Evolutionary conservation across 2,888 invertebrate species (phyloP).

Genomic region (Isotomurus palustris): DNA sequence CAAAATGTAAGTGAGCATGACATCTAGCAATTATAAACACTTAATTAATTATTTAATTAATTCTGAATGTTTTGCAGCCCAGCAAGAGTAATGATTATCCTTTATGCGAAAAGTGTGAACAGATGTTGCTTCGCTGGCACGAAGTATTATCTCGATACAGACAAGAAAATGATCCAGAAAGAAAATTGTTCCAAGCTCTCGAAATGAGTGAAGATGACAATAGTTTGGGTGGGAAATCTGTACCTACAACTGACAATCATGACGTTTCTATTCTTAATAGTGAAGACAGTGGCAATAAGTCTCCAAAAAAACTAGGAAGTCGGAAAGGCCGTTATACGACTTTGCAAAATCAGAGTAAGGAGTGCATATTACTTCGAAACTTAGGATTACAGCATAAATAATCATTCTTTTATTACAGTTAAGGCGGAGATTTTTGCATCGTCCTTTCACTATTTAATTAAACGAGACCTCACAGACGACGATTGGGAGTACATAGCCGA

Average conservation of each 20-base stretch:
- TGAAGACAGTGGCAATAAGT: not conserved
- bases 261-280: not conserved
- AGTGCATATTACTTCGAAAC: no score
- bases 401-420: conserved; percentile 3
- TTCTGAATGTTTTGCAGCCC: conserved; percentile 1
- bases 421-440: conserved; percentile 4
- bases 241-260: no score
- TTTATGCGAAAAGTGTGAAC: not conserved
- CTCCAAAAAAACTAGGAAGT: not conserved
- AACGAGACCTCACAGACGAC: conserved; percentile 10
- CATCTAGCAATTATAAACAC: not conserved
- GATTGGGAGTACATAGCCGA: conserved; percentile 15
- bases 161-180: not conserved
- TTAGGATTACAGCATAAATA: no score
- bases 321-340: not conserved
- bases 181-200: not conserved
- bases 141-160: not conserved
- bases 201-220: conserved; percentile 1
- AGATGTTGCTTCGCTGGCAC: conserved; percentile 1
- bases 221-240: not conserved
- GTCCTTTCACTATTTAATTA: conserved; percentile 9
- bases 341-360: conserved; percentile 1
- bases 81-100: conserved; percentile 2
- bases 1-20: not conserved
- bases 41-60: not conserved